Percentiles rank a stretch among this genome's conserved stretches.
phyloP scores from a whole-genome alignment of 1,140 invertebrate species.

The Cherax destructor region DNA sequence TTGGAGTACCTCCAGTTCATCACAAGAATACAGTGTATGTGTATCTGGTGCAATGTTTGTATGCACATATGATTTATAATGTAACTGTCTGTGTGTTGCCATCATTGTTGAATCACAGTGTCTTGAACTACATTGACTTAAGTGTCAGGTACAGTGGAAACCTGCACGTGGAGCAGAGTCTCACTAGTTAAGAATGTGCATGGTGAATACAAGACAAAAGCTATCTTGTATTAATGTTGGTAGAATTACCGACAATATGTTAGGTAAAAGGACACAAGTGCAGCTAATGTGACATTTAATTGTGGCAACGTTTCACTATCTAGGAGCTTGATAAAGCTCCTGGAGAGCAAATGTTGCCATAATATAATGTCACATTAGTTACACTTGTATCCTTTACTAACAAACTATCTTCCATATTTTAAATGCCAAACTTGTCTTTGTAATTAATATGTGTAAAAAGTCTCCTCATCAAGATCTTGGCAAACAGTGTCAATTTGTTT shows the following conservation, averaged over 20 bases:
- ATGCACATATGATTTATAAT: constrained; percentile 60
- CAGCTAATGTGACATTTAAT: too few relatives aligned
- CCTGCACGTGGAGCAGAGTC: constrained; percentile 16
- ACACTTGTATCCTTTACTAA: not conserved
- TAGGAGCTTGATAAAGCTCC: too few relatives aligned
- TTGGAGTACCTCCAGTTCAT: constrained; percentile 25
- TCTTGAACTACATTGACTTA: constrained; percentile 31
- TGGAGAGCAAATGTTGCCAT: too few relatives aligned
- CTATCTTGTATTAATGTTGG: constrained; percentile 24
- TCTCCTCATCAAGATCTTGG: constrained; percentile 21
- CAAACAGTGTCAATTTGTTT: constrained; percentile 42
- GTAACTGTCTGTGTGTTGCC: constrained; percentile 55
- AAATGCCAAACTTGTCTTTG: constrained; percentile 69
- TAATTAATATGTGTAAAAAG: constrained; percentile 57
- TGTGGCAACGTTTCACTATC: too few relatives aligned
- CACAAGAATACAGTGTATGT: constrained; percentile 39
- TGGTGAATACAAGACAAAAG: constrained; percentile 10
- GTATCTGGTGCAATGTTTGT: constrained; percentile 53
- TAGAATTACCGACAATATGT: too few relatives aligned
- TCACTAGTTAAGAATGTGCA: constrained; percentile 24
- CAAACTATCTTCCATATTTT: constrained; percentile 63
- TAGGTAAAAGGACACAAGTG: too few relatives aligned
- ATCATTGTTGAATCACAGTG: constrained; percentile 67
- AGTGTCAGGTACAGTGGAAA: constrained; percentile 10
- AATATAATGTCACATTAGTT: too few relatives aligned